These are phyloP conservation scores for Cephalopachus bancanus DNA, from an alignment of 2,797 vertebrate genomes.

Conservation along the genomic window DNA sequence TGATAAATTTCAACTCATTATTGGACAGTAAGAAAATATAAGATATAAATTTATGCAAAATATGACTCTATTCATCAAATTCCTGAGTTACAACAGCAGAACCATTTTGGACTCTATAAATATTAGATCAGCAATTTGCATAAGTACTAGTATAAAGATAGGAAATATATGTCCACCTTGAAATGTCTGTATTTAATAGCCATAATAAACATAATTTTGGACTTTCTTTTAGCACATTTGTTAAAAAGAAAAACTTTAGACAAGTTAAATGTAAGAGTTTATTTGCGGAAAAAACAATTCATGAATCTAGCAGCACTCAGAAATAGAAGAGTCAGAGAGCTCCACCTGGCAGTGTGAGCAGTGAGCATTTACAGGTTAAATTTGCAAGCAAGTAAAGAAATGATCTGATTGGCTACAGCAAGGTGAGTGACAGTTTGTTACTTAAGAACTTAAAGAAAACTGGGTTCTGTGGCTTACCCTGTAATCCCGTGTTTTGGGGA, in stretches of 20 bases:
- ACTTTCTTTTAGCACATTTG: not conserved
- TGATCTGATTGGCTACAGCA: not conserved
- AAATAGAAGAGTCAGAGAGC: not conserved
- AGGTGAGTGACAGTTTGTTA: not conserved
- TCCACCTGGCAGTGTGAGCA: not conserved
- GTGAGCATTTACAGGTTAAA: not conserved
- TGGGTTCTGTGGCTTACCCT: no score
- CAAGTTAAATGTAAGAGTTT: not conserved
- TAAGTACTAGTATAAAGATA: not conserved
- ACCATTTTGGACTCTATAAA: not conserved
- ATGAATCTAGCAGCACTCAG: not conserved
- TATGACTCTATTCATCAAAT: not conserved
- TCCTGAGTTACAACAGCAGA: not conserved
- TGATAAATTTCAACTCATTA: conserved; percentile 4
- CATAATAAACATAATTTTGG: not conserved
- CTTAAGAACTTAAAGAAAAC: not conserved
- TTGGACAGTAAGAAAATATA: not conserved
- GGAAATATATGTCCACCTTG: not conserved
- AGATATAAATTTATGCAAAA: not conserved
- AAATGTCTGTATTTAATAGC: not conserved
- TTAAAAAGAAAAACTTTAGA: not conserved
- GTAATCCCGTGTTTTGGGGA: no score
- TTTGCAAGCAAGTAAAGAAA: not conserved
- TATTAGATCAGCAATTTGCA: not conserved
- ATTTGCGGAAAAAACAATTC: not conserved